These are phyloP conservation scores for Chiloscyllium punctatum DNA, from an alignment of 2,797 vertebrate genomes.

Conservation along the genomic window DNA sequence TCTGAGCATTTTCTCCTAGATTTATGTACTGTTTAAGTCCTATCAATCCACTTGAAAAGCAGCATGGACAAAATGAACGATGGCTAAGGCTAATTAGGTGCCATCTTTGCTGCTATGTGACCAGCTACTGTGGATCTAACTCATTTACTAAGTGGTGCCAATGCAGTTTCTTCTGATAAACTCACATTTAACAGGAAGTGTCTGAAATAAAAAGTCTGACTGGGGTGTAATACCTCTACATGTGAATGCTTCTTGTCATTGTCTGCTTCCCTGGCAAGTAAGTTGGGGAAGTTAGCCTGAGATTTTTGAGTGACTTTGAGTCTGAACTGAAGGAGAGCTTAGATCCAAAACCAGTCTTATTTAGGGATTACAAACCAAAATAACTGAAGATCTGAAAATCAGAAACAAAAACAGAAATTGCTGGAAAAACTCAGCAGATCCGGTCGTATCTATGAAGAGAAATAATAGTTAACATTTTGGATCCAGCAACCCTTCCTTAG, in stretches of 20 bases:
- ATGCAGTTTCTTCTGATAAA: background rate
- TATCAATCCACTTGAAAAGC: background rate
- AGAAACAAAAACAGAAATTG: too few species aligned
- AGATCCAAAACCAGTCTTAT: background rate
- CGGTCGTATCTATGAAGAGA: too few species aligned
- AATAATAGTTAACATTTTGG: too few species aligned
- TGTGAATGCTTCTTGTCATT: background rate
- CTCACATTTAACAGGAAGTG: background rate
- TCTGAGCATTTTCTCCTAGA: background rate
- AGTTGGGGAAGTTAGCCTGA: background rate
- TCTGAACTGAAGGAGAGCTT: background rate
- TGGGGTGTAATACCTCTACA: background rate
- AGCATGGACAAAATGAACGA: background rate
- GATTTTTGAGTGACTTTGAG: background rate
- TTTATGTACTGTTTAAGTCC: too few species aligned
- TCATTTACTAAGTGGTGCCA: background rate
- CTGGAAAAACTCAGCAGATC: too few species aligned
- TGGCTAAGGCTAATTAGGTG: background rate
- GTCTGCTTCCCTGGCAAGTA: constrained; percentile 1
- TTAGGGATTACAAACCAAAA: background rate
- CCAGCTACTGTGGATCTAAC: background rate
- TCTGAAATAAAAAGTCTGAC: background rate
- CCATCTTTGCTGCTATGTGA: background rate
- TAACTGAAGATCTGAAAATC: too few species aligned
- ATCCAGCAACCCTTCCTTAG: too few species aligned